Percentiles rank a stretch among this genome's conserved stretches.
Evolutionary conservation across 2,888 invertebrate species (phyloP).

Genomic region (Chirona hameri): DNA sequence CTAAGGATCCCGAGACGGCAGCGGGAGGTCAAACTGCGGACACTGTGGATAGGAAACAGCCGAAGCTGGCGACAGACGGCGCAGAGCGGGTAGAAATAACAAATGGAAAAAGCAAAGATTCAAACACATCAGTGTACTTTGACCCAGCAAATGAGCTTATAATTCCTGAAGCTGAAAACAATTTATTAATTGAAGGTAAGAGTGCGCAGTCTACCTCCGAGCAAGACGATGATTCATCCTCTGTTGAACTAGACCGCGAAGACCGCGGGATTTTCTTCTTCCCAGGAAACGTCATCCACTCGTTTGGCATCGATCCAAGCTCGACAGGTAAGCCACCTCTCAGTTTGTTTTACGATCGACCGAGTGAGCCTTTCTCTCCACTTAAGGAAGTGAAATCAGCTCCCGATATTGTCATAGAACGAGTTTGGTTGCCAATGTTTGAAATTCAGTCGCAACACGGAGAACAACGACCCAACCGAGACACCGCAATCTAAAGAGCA

Average conservation of each 20-base stretch:
- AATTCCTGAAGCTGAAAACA: neutral
- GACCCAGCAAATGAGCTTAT: too few relatives aligned
- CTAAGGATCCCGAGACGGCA: too few relatives aligned
- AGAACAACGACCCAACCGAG: neutral
- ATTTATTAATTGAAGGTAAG: neutral
- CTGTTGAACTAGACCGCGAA: neutral
- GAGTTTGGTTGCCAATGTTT: neutral
- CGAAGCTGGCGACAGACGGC: neutral
- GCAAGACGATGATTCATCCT: neutral
- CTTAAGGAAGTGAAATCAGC: neutral
- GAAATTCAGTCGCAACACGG: neutral
- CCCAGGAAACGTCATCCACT: slow-evolving; percentile 2
- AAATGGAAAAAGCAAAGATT: neutral
- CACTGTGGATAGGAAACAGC: too few relatives aligned
- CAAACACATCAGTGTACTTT: too few relatives aligned
- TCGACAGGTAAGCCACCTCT: neutral
- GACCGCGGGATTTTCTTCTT: neutral
- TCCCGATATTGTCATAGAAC: neutral
- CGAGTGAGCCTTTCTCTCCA: neutral
- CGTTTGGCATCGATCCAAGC: slow-evolving; percentile 11
- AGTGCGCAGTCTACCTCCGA: neutral
- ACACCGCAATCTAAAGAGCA: neutral
- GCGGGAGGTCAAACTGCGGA: too few relatives aligned
- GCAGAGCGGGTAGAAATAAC: neutral
- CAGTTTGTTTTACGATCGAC: neutral